phyloP scores from a whole-genome alignment of 2,888 invertebrate genomes.

The Odontothrips loti region DNA sequence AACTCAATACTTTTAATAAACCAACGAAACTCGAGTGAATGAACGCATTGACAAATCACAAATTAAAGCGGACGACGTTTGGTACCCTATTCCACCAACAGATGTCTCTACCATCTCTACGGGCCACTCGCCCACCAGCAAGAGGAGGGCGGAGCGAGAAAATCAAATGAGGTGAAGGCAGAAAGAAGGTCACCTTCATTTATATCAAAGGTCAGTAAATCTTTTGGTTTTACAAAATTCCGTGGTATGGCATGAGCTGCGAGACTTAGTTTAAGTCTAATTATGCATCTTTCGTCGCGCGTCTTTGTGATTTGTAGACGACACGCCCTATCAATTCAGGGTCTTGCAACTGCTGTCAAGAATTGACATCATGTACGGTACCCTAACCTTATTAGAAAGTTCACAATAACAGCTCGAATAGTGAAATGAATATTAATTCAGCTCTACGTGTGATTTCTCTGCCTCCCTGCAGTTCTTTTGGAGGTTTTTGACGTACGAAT shows the following conservation, averaged over 20 bases:
- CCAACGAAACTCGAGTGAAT: background rate
- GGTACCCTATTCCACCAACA: background rate
- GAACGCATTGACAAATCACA: background rate
- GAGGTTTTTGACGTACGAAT: background rate
- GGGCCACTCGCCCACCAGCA: background rate
- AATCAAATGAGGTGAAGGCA: conserved; percentile 19
- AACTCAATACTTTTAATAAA: background rate
- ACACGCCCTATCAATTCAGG: background rate
- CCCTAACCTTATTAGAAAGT: background rate
- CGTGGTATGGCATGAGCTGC: too few relatives aligned
- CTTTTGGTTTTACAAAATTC: background rate
- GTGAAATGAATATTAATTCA: background rate
- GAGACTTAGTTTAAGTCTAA: background rate
- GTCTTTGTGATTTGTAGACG: background rate
- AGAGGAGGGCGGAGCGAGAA: background rate
- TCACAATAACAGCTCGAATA: background rate
- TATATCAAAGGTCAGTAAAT: conserved; percentile 20
- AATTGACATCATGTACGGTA: conserved; percentile 12
- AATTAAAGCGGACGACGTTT: conserved; percentile 4
- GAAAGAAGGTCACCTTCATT: conserved; percentile 24
- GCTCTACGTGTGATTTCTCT: background rate
- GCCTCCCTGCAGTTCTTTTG: background rate
- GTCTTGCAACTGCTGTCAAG: conserved; percentile 1
- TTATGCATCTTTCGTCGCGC: background rate
- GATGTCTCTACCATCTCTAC: background rate